phyloP scores from a whole-genome alignment of 1,140 invertebrate species.

The Eupeodes corollae region DNA sequence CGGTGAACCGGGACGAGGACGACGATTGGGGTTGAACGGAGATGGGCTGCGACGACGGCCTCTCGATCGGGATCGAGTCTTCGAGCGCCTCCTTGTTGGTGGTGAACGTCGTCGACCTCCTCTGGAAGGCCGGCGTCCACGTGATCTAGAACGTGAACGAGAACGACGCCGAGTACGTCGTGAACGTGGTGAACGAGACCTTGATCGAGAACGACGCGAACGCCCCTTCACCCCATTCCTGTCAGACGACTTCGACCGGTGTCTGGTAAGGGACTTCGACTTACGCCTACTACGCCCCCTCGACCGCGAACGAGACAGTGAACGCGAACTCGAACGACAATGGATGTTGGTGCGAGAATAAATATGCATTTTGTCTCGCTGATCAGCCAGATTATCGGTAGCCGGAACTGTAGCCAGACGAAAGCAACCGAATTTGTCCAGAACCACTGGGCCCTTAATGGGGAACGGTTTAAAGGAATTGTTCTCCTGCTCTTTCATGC shows the following conservation, averaged over 20 bases:
- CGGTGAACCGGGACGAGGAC: slow-evolving; percentile 13
- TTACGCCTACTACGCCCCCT: slow-evolving; percentile 38
- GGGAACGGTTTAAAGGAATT: slow-evolving; percentile 23
- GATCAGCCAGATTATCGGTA: slow-evolving; percentile 19
- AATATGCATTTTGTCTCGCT: slow-evolving; percentile 29
- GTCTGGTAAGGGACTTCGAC: slow-evolving; percentile 35
- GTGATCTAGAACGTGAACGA: slow-evolving; percentile 7
- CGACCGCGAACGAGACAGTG: slow-evolving; percentile 32
- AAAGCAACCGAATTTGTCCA: slow-evolving; percentile 57
- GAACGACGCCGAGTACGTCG: slow-evolving; percentile 10
- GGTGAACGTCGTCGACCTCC: neutral
- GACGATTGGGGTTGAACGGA: slow-evolving; percentile 9
- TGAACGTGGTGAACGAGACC: slow-evolving; percentile 5
- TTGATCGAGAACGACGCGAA: slow-evolving; percentile 33
- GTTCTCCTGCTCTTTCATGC: slow-evolving; percentile 10
- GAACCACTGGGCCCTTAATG: slow-evolving; percentile 39
- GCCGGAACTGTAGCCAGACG: slow-evolving; percentile 43
- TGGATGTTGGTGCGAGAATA: slow-evolving; percentile 38
- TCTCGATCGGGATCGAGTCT: neutral
- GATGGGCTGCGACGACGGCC: neutral
- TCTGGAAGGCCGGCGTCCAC: neutral
- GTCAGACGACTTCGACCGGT: slow-evolving; percentile 42
- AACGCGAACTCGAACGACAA: slow-evolving; percentile 31
- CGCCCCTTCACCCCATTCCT: slow-evolving; percentile 38
- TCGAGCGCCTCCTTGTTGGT: neutral